These are phyloP conservation scores for Hemicentrotus pulcherrimus DNA, from an alignment of 35 echinoderm and acorn worm species.

Conservation along the genomic window DNA sequence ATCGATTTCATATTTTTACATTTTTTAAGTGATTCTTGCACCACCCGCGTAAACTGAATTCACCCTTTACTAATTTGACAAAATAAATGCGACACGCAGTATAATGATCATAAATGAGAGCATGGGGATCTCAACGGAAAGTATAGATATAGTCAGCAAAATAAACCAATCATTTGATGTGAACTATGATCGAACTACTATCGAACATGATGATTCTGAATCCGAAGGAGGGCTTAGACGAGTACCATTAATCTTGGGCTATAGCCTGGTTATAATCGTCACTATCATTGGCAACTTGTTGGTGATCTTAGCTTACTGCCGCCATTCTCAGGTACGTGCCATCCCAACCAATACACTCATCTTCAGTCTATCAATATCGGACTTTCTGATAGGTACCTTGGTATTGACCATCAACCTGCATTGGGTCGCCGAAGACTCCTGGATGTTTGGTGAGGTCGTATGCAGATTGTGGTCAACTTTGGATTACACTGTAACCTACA, in stretches of 20 bases:
- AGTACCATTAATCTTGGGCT: neutral
- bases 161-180: neutral
- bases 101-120: neutral
- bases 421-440: slow-evolving; percentile 45
- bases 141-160: neutral
- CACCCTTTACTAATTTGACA: neutral
- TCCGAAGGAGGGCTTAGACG: neutral
- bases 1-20: neutral
- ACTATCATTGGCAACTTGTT: slow-evolving; percentile 53
- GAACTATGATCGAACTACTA: neutral
- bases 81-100: neutral
- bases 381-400: slow-evolving; percentile 53
- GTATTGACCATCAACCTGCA: slow-evolving; percentile 52
- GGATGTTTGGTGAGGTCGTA: slow-evolving; percentile 59
- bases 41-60: neutral
- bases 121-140: neutral
- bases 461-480: slow-evolving; percentile 56
- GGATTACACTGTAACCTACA: slow-evolving; percentile 33
- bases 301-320: slow-evolving; percentile 48
- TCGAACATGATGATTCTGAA: neutral
- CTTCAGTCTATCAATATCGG: slow-evolving; percentile 54
- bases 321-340: slow-evolving; percentile 31
- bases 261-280: slow-evolving; percentile 19
- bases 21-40: neutral
- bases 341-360: slow-evolving; percentile 51